A percentile compares a stretch with the other conserved stretches of the same genome.
Evolutionary conservation across 1,140 invertebrate species (phyloP).

Genomic region (Magallana gigas): DNA sequence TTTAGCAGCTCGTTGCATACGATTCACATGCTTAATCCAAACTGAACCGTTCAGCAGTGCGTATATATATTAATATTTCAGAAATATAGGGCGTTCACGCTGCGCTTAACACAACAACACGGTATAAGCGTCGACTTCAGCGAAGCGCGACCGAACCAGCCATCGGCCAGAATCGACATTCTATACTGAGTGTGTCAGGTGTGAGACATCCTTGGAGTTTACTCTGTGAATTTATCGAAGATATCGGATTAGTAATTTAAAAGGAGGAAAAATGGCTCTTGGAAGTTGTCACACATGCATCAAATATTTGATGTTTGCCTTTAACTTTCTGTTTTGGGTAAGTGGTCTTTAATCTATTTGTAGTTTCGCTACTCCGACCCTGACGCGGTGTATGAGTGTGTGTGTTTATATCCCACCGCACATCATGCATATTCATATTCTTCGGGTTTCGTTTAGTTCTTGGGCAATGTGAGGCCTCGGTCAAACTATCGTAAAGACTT

Average conservation of each 20-base stretch:
- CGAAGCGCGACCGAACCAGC: background rate
- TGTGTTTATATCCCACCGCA: constrained; percentile 11
- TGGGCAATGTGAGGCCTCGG: background rate
- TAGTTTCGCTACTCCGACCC: background rate
- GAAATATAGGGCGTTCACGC: background rate
- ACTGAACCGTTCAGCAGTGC: no score
- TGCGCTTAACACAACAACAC: background rate
- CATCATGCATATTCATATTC: constrained; percentile 21
- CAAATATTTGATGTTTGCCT: constrained; percentile 80
- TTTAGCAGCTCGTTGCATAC: background rate
- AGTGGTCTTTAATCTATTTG: constrained; percentile 58
- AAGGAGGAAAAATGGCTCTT: constrained; percentile 65
- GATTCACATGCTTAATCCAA: background rate
- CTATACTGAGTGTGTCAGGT: background rate
- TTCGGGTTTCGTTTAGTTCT: background rate
- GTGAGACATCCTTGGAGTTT: background rate
- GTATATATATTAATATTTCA: background rate
- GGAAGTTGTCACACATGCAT: constrained; percentile 78
- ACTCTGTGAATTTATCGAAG: background rate
- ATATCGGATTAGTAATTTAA: background rate
- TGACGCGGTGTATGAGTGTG: background rate
- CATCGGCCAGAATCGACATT: constrained; percentile 15
- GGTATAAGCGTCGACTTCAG: background rate
- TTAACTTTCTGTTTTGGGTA: constrained; percentile 80
- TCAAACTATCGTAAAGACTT: background rate